Percentiles rank a stretch among this genome's conserved stretches.
These are phyloP conservation scores for Phalacrocorax aristotelis DNA, from an alignment of 2,113 vertebrate genomes.

Conservation along the genomic window DNA sequence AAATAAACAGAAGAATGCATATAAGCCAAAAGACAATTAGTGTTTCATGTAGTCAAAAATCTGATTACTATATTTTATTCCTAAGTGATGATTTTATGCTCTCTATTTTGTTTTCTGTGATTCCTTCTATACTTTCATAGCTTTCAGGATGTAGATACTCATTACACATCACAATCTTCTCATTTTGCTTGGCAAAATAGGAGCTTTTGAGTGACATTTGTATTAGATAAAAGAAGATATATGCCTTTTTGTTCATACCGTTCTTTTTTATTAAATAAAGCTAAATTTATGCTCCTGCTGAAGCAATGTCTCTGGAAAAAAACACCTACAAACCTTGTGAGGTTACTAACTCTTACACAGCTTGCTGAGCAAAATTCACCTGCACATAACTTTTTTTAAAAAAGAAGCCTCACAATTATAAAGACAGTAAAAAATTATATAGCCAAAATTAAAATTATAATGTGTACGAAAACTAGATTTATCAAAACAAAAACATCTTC, in stretches of 20 bases:
- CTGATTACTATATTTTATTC: neutral
- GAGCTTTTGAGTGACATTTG: neutral
- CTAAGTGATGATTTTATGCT: neutral
- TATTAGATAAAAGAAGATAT: neutral
- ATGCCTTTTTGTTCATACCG: neutral
- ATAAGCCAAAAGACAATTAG: constrained; percentile 21
- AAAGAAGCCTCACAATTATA: neutral
- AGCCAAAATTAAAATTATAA: neutral
- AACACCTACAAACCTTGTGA: neutral
- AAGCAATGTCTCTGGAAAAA: neutral
- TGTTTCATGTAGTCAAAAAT: neutral
- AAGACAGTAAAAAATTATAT: neutral
- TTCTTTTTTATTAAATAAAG: neutral
- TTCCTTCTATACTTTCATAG: neutral
- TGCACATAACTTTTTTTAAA: neutral
- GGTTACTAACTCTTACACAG: neutral
- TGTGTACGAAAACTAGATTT: neutral
- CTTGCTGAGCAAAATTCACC: neutral
- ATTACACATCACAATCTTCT: neutral
- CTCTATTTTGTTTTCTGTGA: neutral
- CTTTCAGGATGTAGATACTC: neutral
- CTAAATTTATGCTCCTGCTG: neutral
- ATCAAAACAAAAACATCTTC: neutral
- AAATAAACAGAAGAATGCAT: constrained; percentile 27
- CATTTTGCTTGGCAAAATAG: neutral